Evolutionary conservation across 2,113 vertebrate genomes (phyloP).

Genomic region (Saguinus midas): DNA sequence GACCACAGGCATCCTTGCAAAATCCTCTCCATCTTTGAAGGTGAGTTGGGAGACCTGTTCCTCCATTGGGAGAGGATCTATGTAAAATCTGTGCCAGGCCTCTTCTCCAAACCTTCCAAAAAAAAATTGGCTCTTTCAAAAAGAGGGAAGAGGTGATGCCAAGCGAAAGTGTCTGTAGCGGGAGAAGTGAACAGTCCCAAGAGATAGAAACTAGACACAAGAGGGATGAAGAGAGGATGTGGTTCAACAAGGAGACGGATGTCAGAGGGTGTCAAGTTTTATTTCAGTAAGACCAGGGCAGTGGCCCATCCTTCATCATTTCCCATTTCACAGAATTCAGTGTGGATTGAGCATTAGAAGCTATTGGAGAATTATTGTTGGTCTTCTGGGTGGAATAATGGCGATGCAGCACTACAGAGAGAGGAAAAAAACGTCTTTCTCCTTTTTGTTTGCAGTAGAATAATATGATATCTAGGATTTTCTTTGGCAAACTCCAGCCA

Average conservation of each 20-base stretch:
- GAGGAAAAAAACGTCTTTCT: background rate
- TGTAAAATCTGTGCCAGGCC: background rate
- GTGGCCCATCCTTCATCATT: background rate
- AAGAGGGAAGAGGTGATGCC: background rate
- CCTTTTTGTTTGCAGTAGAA: background rate
- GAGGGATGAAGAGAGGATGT: background rate
- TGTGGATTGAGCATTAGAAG: background rate
- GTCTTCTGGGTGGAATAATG: background rate
- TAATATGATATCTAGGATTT: background rate
- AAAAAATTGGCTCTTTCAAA: background rate
- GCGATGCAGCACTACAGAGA: background rate
- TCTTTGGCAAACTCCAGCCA: background rate
- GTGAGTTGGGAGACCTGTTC: background rate
- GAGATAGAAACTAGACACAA: background rate
- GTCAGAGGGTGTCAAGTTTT: background rate
- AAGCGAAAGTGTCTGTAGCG: background rate
- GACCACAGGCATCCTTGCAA: background rate
- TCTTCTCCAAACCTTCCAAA: background rate
- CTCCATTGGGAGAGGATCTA: background rate
- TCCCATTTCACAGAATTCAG: background rate
- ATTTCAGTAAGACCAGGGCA: background rate
- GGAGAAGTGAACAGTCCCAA: background rate
- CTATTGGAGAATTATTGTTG: background rate
- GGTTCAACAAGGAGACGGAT: background rate
- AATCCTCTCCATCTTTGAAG: background rate